Base-by-base conservation (phyloP, 2,888 invertebrate species). In the Pachymerium ferrugineum region DNA sequence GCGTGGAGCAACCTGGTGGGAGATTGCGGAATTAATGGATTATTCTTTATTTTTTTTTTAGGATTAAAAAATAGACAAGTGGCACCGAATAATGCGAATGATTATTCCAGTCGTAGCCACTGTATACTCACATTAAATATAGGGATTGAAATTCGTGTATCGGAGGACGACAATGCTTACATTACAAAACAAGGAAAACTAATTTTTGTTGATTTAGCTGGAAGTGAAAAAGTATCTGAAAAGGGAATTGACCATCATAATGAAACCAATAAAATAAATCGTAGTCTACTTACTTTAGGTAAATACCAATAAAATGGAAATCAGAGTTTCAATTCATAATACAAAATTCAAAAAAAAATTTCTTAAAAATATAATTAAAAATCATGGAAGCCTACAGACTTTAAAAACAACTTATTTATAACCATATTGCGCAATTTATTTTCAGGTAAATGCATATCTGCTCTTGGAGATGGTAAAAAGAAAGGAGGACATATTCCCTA, bases 221-320 rank as follows among this genome's bases (percentile, higher is more conserved):
- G 97, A n/a, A 95, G 94, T 80, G 96, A 97, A 84, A 93, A 75
- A 70, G 74, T 96, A 88, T 94, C 95, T 3, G 96, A 94, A 81
- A 31, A 91, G 73, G 68, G 68, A 29, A 14, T 28, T 71, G 93
- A 90, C 83, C 94, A 93, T 0, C 83, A 95, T 77, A 92, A 93
- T 80, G 97, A 97, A 81, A 95, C 96, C 0, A 97, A 97, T 81
- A 97, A 96, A 82, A 97, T 97, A 77, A 97, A 97, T 81, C 93
- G 94, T 81, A 96, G 95, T 80, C 86, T 97, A 0, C 93, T 97
- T 90, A 95, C 96, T 4, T 84, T 97, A 78, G 95, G 94, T 91
- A 80, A 85, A 72, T 75, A 35, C 54, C 19, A n/a, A 12, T n/a
- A 30, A 8, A 8, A 47, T 42, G 5, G 19, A 19, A 3, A 22